These are phyloP conservation scores for Epinotia ramella DNA, from an alignment of 2,888 invertebrate genomes.

Conservation along the genomic window DNA sequence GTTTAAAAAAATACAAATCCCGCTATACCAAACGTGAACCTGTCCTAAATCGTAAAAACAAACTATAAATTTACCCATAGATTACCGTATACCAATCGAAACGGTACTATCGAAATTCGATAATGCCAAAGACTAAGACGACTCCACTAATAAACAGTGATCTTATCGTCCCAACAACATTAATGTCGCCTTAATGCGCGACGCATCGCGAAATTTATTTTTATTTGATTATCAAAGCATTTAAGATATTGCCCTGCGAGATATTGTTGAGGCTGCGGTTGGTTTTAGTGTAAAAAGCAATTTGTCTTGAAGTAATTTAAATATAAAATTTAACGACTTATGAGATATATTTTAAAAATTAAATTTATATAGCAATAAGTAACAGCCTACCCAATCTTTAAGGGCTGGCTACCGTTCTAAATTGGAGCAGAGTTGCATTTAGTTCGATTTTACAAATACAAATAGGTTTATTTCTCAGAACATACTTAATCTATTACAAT, in stretches of 20 bases:
- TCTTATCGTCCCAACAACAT: conserved; percentile 56
- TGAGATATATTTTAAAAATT: too few relatives aligned
- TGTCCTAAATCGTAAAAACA: conserved; percentile 3
- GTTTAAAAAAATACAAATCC: too few relatives aligned
- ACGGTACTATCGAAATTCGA: conserved; percentile 38
- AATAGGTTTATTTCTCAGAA: too few relatives aligned
- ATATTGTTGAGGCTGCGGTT: conserved; percentile 5
- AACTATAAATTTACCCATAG: background rate
- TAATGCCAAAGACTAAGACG: conserved; percentile 31
- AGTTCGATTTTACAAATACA: too few relatives aligned
- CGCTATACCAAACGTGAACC: background rate
- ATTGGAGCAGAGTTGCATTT: too few relatives aligned
- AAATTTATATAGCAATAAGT: too few relatives aligned
- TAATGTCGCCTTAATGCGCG: conserved; percentile 53
- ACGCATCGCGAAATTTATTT: conserved; percentile 48
- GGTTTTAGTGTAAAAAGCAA: conserved; percentile 18
- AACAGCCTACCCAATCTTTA: too few relatives aligned
- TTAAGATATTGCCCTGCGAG: conserved; percentile 14
- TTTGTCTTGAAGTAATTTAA: conserved; percentile 4
- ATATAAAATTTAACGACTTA: background rate
- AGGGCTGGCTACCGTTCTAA: too few relatives aligned
- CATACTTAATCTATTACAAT: too few relatives aligned
- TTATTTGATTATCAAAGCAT: conserved; percentile 47
- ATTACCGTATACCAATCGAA: conserved; percentile 9
- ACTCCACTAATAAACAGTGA: conserved; percentile 55